These are phyloP conservation scores for Campoplex nolae DNA, from an alignment of 2,888 invertebrate species.

Conservation along the genomic window DNA sequence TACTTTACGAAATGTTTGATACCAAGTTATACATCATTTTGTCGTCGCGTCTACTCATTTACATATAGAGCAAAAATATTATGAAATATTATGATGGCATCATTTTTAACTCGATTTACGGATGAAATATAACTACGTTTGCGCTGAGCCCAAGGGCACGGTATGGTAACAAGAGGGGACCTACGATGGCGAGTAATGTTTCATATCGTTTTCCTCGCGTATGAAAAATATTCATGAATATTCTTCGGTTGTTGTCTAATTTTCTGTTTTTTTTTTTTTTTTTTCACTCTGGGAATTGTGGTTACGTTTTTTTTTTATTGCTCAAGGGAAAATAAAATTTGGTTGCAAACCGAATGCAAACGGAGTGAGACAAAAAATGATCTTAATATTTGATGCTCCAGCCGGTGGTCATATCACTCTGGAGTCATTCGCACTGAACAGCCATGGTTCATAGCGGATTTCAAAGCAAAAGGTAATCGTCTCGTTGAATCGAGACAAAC, in stretches of 20 bases:
- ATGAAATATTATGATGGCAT: no score
- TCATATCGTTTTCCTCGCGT: no score
- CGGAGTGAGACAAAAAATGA: neutral
- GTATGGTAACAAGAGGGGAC: no score
- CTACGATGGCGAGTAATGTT: no score
- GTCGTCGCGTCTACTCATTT: neutral
- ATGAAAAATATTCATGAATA: neutral
- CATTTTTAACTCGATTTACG: no score
- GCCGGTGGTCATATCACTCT: conserved; percentile 1
- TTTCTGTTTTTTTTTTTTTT: neutral
- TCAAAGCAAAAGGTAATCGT: conserved; percentile 54
- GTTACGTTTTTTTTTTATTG: neutral
- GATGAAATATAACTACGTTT: no score
- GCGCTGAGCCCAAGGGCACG: no score
- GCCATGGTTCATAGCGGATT: conserved; percentile 34
- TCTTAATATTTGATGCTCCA: neutral
- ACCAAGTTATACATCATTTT: neutral
- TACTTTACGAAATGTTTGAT: no score
- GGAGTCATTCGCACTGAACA: conserved; percentile 17
- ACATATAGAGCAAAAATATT: no score
- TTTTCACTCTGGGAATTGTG: neutral
- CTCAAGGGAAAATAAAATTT: neutral
- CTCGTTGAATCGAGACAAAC: conserved; percentile 9
- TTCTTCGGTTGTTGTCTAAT: neutral
- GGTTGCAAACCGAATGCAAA: neutral